Evolutionary conservation across 2,797 vertebrate genomes (phyloP).

Genomic region (Tauraco hartlaubi): DNA sequence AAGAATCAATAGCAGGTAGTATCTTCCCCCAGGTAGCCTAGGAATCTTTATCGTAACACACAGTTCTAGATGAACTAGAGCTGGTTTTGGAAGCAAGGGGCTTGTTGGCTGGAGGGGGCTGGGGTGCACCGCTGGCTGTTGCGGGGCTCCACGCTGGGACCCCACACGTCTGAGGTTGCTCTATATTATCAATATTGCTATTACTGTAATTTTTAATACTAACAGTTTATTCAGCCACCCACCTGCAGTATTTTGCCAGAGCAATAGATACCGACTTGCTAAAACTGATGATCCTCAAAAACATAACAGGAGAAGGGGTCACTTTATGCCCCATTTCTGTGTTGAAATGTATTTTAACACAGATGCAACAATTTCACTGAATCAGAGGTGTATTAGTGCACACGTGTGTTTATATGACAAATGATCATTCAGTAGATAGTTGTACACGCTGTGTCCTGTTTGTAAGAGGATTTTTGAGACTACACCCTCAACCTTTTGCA

Average conservation of each 20-base stretch:
- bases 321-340: background rate
- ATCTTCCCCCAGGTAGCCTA: background rate
- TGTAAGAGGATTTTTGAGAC: background rate
- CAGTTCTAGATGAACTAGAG: background rate
- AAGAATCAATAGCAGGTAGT: background rate
- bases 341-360: background rate
- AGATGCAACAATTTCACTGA: background rate
- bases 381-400: background rate
- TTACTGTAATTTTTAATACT: background rate
- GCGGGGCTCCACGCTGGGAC: background rate
- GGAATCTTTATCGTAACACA: background rate
- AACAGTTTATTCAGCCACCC: background rate
- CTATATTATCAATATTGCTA: background rate
- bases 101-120: background rate
- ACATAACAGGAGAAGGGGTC: accelerated
- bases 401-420: background rate
- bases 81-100: background rate
- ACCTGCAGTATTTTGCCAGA: background rate
- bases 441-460: background rate
- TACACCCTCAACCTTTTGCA: background rate
- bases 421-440: background rate
- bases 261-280: accelerated
- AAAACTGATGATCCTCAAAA: background rate
- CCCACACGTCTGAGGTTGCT: background rate
- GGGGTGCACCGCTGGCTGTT: background rate